Evolutionary conservation across 2,888 invertebrate genomes (phyloP).

Genomic region (Prosapia bicincta): DNA sequence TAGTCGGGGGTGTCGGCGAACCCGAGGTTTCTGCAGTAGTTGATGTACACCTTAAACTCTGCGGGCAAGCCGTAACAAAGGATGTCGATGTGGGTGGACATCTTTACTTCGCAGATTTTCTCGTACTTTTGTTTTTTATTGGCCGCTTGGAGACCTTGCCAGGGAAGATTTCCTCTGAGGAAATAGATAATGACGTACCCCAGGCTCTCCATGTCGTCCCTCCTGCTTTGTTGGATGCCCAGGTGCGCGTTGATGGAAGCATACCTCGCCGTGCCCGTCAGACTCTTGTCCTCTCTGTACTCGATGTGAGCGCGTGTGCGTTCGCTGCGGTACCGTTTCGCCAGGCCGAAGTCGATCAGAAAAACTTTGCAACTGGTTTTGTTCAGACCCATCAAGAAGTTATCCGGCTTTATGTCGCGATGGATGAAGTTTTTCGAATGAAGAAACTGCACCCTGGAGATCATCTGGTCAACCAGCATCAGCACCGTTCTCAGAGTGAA

Average conservation of each 20-base stretch:
- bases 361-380: neutral
- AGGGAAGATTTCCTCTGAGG: neutral
- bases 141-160: neutral
- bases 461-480: neutral
- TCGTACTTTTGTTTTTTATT: neutral
- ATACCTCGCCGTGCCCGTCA: slow-evolving; percentile 7
- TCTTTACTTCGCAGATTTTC: neutral
- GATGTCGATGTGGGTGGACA: neutral
- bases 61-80: neutral
- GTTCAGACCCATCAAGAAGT: slow-evolving; percentile 4
- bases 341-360: slow-evolving; percentile 4
- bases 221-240: neutral
- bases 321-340: neutral
- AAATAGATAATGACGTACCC: neutral
- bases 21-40: neutral
- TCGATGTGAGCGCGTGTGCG: neutral
- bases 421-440: neutral
- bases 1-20: neutral
- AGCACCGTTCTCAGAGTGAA: neutral
- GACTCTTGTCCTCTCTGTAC: neutral
- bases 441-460: neutral
- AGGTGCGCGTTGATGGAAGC: slow-evolving; percentile 2
- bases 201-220: neutral
- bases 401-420: slow-evolving; percentile 8
- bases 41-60: neutral